Conservation (phyloP, 2,113 vertebrate species). For the Leuciscus idus region DNA sequence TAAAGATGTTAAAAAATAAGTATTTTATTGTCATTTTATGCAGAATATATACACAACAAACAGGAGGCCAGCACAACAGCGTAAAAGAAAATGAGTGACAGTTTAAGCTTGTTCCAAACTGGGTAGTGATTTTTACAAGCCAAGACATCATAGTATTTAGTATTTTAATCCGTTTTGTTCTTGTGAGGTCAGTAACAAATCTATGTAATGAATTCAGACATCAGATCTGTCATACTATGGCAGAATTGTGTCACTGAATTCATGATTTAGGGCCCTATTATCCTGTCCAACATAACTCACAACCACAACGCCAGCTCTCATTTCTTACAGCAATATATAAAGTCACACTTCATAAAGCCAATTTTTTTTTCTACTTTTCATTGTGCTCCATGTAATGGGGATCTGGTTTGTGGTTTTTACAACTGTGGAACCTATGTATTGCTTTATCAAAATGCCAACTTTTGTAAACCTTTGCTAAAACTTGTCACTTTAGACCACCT, state of each 20-base stretch:
- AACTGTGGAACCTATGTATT: neutral
- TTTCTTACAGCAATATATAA: conserved; percentile 14
- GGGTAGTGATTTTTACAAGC: neutral
- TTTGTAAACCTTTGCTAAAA: conserved; percentile 14
- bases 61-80: too few relatives aligned
- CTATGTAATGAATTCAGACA: conserved; percentile 18
- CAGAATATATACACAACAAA: too few relatives aligned
- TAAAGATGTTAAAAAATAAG: too few relatives aligned
- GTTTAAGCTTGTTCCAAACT: neutral
- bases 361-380: neutral
- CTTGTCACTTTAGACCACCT: neutral
- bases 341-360: conserved; percentile 15
- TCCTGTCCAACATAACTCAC: conserved; percentile 18
- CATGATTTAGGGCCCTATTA: neutral
- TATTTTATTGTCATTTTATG: neutral
- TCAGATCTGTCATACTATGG: neutral
- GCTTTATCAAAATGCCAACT: neutral
- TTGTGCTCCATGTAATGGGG: neutral
- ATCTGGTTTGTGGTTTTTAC: neutral
- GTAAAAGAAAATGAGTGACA: neutral
- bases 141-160: neutral
- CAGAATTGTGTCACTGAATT: conserved; percentile 26
- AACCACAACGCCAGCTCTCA: neutral
- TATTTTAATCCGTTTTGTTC: conserved; percentile 3
- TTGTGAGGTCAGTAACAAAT: conserved; percentile 14